Conservation (phyloP, 2,113 vertebrate species). For the Leptosomus discolor region DNA sequence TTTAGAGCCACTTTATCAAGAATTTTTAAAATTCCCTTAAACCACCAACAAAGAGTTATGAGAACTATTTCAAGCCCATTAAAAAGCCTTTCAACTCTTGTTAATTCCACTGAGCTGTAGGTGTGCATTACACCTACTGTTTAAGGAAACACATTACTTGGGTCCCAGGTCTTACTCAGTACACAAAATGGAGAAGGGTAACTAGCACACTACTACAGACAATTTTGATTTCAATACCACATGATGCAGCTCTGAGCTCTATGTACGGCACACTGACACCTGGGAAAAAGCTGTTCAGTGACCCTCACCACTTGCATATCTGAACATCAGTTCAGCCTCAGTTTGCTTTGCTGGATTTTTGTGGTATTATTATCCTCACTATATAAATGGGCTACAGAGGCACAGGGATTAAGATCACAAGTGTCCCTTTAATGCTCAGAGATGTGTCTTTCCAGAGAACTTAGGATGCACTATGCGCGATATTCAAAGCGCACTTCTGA, state of each 20-base stretch:
- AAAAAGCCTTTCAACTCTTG: background rate
- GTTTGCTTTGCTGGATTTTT: constrained; percentile 6
- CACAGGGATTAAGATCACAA: constrained; percentile 11
- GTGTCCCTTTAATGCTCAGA: background rate
- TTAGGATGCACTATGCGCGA: background rate
- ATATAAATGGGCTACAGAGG: constrained; percentile 9
- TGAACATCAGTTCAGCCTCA: background rate
- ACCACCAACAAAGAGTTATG: background rate
- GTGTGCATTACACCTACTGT: background rate
- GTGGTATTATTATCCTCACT: constrained; percentile 9
- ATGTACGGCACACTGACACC: background rate
- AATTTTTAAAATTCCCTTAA: background rate
- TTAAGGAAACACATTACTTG: background rate
- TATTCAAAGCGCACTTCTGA: constrained; percentile 6
- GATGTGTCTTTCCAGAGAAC: background rate
- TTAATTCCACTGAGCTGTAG: background rate
- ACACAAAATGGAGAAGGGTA: background rate
- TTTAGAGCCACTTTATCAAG: background rate
- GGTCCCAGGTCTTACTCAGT: background rate
- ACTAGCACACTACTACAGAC: background rate
- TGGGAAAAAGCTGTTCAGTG: background rate
- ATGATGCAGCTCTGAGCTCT: background rate
- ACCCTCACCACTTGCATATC: background rate
- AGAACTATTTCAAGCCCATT: background rate
- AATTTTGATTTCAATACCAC: background rate